Percentiles rank a stretch among this genome's conserved stretches.
These are phyloP conservation scores for Hermodice carunculata DNA, from an alignment of 2,888 invertebrate genomes.

Conservation along the genomic window DNA sequence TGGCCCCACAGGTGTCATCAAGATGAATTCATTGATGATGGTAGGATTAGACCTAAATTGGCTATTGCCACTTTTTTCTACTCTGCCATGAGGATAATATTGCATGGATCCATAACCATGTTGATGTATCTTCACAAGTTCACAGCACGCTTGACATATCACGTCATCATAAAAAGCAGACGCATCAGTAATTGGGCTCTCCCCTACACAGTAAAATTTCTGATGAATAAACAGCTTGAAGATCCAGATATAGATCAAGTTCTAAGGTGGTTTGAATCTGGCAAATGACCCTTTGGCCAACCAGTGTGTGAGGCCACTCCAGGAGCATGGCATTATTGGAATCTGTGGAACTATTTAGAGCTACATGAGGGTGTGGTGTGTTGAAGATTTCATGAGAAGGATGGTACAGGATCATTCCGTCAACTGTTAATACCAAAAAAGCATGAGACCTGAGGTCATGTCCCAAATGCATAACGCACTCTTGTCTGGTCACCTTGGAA, in stretches of 20 bases:
- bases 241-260: neutral
- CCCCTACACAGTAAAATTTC: neutral
- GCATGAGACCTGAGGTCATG: neutral
- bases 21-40: neutral
- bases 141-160: no score
- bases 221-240: neutral
- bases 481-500: conserved; percentile 1
- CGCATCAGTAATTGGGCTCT: neutral
- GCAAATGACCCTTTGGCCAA: neutral
- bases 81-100: no score
- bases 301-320: neutral
- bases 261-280: neutral
- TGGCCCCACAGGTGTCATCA: no score
- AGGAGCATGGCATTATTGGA: neutral
- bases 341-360: neutral
- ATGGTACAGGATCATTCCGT: neutral
- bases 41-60: neutral
- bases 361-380: neutral
- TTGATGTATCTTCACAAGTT: no score
- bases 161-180: no score
- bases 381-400: neutral
- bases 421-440: neutral
- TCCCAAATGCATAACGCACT: neutral
- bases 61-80: no score
- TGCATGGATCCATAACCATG: no score